Evolutionary conservation across 37 sponge, comb jelly and placozoan species (phyloP).

Genomic region (Spongia lamella): DNA sequence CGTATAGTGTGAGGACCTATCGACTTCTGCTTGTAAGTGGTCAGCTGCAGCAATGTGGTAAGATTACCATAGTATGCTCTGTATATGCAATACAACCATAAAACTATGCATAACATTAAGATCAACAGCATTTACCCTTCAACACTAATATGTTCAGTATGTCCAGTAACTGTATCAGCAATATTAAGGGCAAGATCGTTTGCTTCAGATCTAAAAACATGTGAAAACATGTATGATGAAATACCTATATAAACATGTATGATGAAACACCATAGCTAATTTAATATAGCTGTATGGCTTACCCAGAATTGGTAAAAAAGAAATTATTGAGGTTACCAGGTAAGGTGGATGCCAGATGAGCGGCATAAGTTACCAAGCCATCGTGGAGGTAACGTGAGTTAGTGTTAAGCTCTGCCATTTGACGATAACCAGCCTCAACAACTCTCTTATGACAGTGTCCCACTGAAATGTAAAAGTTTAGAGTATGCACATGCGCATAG

Average conservation of each 20-base stretch:
- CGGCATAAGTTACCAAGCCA: slow-evolving; percentile 48
- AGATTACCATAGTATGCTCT: slow-evolving; percentile 91
- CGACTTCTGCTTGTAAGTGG: slow-evolving; percentile 71
- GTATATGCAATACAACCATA: no score
- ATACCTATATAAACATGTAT: no score
- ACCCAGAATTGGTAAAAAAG: slow-evolving; percentile 81
- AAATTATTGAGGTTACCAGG: slow-evolving; percentile 54
- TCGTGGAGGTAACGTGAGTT: slow-evolving; percentile 33
- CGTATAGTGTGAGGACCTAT: no score
- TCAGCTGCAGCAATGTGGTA: slow-evolving; percentile 62
- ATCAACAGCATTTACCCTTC: slow-evolving; percentile 67
- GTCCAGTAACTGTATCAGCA: slow-evolving; percentile 60
- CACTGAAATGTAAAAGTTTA: slow-evolving; percentile 27
- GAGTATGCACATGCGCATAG: no score
- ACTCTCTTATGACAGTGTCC: slow-evolving; percentile 87
- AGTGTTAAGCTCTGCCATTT: slow-evolving; percentile 50
- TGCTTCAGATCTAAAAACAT: slow-evolving; percentile 71
- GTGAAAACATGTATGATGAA: no score
- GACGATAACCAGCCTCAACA: slow-evolving; percentile 58
- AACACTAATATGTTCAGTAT: slow-evolving; percentile 69
- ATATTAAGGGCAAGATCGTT: slow-evolving; percentile 85
- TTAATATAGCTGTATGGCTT: no score
- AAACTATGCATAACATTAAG: no score
- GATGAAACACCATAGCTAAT: no score
- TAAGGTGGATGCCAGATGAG: slow-evolving; percentile 52